phyloP scores from a whole-genome alignment of 2,888 invertebrate species.

The Endotricha flammealis region DNA sequence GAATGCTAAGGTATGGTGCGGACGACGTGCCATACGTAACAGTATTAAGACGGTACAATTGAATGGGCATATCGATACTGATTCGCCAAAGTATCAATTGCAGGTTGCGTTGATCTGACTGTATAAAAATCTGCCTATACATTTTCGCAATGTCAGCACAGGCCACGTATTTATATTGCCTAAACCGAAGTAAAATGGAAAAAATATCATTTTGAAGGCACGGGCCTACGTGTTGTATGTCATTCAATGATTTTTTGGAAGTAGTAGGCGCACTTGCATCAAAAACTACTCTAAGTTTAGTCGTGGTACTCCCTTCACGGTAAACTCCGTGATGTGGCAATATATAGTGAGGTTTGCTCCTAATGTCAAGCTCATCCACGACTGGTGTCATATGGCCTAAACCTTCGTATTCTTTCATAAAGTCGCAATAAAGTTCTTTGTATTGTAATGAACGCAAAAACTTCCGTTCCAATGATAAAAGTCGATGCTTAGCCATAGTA shows the following conservation, averaged over 20 bases:
- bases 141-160: constrained; percentile 19
- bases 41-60: too few species aligned
- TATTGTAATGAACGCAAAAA: constrained; percentile 5
- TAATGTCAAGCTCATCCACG: too few species aligned
- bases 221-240: constrained; percentile 19
- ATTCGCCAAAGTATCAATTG: constrained; percentile 34
- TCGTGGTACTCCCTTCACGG: constrained; percentile 17
- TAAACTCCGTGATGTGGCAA: constrained; percentile 23
- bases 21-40: too few species aligned
- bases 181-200: too few species aligned
- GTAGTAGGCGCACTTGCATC: constrained; percentile 11
- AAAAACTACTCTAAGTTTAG: too few species aligned
- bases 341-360: too few species aligned
- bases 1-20: too few species aligned
- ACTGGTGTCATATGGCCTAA: constrained; percentile 20
- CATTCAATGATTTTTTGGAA: constrained; percentile 10
- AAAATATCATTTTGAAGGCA: too few species aligned
- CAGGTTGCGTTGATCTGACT: constrained; percentile 19
- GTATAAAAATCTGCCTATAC: constrained; percentile 25
- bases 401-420: constrained; percentile 17
- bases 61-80: too few species aligned
- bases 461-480: constrained; percentile 15
- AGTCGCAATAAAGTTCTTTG: constrained; percentile 13
- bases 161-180: constrained; percentile 16
- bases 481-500: constrained; percentile 9